phyloP scores from a whole-genome alignment of 2,888 invertebrate species.

The Scaptomyza parva region DNA sequence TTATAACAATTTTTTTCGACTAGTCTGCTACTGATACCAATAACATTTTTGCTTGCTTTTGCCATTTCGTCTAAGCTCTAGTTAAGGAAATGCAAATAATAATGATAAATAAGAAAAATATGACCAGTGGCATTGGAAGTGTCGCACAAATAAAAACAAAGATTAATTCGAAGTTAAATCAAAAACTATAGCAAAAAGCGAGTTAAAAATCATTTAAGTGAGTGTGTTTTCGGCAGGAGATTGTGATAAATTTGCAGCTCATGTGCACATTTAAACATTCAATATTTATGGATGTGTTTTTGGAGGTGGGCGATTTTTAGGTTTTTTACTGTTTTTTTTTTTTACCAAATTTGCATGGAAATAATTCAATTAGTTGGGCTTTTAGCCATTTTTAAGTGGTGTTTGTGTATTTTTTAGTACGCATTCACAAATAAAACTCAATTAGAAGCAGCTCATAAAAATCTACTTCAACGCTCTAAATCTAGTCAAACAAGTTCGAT shows the following conservation, averaged over 20 bases:
- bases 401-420: conserved; percentile 6
- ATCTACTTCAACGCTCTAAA: conserved; percentile 14
- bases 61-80: conserved; percentile 14
- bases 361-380: conserved; percentile 73
- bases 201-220: conserved; percentile 55
- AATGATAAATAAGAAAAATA: conserved; percentile 41
- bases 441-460: conserved; percentile 53
- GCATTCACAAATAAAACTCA: conserved; percentile 59
- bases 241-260: conserved; percentile 49
- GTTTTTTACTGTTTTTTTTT: too few species aligned
- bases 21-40: conserved; percentile 40
- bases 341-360: conserved; percentile 74
- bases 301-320: conserved; percentile 26
- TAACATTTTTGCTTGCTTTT: conserved; percentile 41
- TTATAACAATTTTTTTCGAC: background rate
- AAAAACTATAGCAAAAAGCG: conserved; percentile 37
- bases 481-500: conserved; percentile 38
- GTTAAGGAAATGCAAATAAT: conserved; percentile 60
- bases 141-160: conserved; percentile 55
- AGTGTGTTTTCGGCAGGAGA: conserved; percentile 23
- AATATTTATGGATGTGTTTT: conserved; percentile 41
- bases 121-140: conserved; percentile 74
- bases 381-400: conserved; percentile 45
- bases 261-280: conserved; percentile 47
- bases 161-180: conserved; percentile 59